Evolutionary conservation across 2,888 invertebrate genomes (phyloP), one percentile per base, ranked within the genome.

Genomic region (Aricia artaxerxes): DNA sequence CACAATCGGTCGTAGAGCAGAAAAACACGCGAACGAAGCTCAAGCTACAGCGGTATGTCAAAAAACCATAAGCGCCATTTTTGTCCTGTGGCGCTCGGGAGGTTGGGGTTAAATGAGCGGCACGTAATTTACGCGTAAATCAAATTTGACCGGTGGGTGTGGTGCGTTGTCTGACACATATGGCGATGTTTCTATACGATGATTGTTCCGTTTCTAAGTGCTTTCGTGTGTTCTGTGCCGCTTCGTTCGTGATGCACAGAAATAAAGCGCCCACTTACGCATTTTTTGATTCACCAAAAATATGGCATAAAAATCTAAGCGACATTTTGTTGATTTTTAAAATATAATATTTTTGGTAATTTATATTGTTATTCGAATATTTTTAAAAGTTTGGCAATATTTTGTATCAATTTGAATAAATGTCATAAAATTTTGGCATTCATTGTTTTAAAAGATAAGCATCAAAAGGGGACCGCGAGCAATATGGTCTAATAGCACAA

Each of bases 41-140:
- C 0, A 9, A 31, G 77, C 60, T 5, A 5, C 44, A 40, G 60
- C 82, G 82, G 81, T 40, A 81, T 61, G 69, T 73, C 79, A 44
- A 78, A 38, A 53, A 78, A 57, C 6, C 77, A 44, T 77, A 40
- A 4, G 7, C 2, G 4, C 38, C 3, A 57, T 82, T 84, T 85
- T 83, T 87, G 84, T n/a, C 24, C 89, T 90, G 83, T 88, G 86
- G 60, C 82, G 16, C 78, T 57, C 85, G 84, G 86, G 84, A 85
- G 84, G 84, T 84, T 77, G 13, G 82, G 83, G 83, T 86, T 85
- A 85, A 85, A 84, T 88, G 89, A 84, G 88, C 88, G 93, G 93
- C 93, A 94, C 91, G 94, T 94, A 91, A 94, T 94, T 94, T 91
- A 87, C 88, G 93, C 93, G 94, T 94, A 94, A 94, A 94, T 94